A percentile compares a stretch with the other conserved stretches of the same genome.
These are phyloP conservation scores for Psilopsiagon aymara DNA, from an alignment of 2,113 vertebrate genomes.

Conservation along the genomic window DNA sequence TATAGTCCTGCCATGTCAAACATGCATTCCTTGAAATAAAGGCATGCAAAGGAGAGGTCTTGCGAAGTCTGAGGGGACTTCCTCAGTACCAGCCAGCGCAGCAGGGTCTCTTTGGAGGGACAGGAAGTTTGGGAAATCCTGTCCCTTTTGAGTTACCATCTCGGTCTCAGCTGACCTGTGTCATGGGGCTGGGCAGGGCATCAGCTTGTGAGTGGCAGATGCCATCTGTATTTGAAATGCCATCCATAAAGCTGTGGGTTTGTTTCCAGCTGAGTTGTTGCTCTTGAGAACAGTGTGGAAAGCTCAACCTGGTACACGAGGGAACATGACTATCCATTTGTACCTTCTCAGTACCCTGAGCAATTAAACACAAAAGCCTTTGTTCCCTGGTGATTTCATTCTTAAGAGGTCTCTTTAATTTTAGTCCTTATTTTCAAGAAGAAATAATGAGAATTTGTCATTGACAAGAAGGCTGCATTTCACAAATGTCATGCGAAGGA, in stretches of 20 bases:
- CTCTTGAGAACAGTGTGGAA: not conserved
- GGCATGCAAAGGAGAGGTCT: not conserved
- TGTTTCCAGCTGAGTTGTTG: not conserved
- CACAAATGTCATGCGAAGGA: constrained; percentile 25
- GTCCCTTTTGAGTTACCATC: not conserved
- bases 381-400: constrained; percentile 45
- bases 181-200: not conserved
- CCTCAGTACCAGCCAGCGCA: not conserved
- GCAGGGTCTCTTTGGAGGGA: not conserved
- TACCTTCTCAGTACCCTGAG: not conserved
- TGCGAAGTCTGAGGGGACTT: not conserved
- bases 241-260: not conserved
- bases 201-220: not conserved
- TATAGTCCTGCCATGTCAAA: not conserved
- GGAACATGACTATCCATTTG: not conserved
- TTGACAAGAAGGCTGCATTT: constrained; percentile 29
- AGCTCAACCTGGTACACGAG: not conserved
- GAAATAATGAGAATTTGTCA: constrained; percentile 28
- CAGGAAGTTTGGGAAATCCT: not conserved
- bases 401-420: constrained; percentile 49
- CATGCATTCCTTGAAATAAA: not conserved
- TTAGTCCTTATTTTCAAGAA: constrained; percentile 30
- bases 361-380: constrained; percentile 34
- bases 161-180: not conserved
- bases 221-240: not conserved